Evolutionary conservation across 2,888 invertebrate species (phyloP), one percentile per base, ranked within the genome.

Genomic region (Leptothorax acervorum): DNA sequence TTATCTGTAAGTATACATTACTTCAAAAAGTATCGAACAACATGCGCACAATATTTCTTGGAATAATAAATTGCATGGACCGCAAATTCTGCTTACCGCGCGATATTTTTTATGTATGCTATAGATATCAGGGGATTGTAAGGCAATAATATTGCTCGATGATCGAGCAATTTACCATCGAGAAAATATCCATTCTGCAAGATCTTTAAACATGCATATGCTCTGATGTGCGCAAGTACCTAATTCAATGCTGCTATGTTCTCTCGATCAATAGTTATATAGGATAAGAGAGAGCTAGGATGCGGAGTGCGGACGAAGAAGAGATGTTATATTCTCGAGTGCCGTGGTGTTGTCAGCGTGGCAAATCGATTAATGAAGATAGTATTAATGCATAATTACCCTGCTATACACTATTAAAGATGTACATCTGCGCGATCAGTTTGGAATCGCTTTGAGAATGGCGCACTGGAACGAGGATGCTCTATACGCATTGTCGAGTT

Each of bases 161-260:
- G n/a, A 68, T 42, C 53, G 6, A 35, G 73, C 45, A 79, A 79
- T 79, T 79, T 71, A 31, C 23, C 31, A 12, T 23, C 45, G 6
- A 18, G 9, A 35, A 63, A 31, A 63, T 5, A 70, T 3, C 28
- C 3, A 11, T 6, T 76, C 28, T 28, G 12, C 28, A 5, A 1
- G 18, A 39, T 57, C 73, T 79, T 71, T 60, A 79, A 79, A 79
- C 23, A 79, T 79, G 45, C 23, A 79, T 79, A 35, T 31, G 15
- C 28, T 57, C n/a, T 28, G 23, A 79, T 12, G 73, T 23, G 57
- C 45, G 45, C 23, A 23, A 48, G 2, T 48, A 23, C 23, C 23
- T 23, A 45, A 15, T 65, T 53, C 23, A 28, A 63, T 8, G 35
- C 4, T 45, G 15, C 57, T 66, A 23, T 15, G 11, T 45, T 31